Conservation (phyloP, 2,888 invertebrate genomes). For the Thymelicus sylvestris region DNA sequence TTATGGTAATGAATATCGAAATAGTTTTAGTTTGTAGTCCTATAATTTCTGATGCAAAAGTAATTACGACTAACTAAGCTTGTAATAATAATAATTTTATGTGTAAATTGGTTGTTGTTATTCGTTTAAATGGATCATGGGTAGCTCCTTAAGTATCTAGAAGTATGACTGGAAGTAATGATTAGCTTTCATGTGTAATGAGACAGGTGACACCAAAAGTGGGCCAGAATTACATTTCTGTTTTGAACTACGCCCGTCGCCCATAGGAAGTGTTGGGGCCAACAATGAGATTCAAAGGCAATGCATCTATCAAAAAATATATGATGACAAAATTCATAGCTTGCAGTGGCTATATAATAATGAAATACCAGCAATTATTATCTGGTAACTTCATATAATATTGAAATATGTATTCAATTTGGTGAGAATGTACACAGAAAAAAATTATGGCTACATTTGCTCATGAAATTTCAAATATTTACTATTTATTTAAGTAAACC, state of each 20-base stretch:
- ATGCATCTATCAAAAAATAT: too few species aligned
- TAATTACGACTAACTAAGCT: constrained; percentile 65
- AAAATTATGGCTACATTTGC: too few species aligned
- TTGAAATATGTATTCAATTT: too few species aligned
- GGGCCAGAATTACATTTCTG: constrained; percentile 30
- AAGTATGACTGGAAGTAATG: constrained; percentile 44
- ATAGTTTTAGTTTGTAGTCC: constrained; percentile 63
- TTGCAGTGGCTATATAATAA: too few species aligned
- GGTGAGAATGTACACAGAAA: too few species aligned
- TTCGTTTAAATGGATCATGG: constrained; percentile 70
- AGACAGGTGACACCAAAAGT: constrained; percentile 2
- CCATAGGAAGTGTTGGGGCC: too few species aligned
- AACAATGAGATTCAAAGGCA: too few species aligned
- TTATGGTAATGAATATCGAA: constrained; percentile 61
- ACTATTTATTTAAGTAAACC: too few species aligned
- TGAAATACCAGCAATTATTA: too few species aligned
- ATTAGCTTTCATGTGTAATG: constrained; percentile 25
- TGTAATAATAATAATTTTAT: constrained; percentile 51
- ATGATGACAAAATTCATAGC: not conserved
- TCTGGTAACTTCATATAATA: too few species aligned
- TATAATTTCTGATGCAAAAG: constrained; percentile 60
- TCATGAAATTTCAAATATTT: too few species aligned
- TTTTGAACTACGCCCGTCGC: too few species aligned
- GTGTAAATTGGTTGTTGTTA: constrained; percentile 73
- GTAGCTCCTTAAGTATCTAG: constrained; percentile 64